Percentiles rank a stretch among this genome's conserved stretches.
phyloP scores from a whole-genome alignment of 2,797 vertebrate genomes.

The Pyrocephalus nanus region DNA sequence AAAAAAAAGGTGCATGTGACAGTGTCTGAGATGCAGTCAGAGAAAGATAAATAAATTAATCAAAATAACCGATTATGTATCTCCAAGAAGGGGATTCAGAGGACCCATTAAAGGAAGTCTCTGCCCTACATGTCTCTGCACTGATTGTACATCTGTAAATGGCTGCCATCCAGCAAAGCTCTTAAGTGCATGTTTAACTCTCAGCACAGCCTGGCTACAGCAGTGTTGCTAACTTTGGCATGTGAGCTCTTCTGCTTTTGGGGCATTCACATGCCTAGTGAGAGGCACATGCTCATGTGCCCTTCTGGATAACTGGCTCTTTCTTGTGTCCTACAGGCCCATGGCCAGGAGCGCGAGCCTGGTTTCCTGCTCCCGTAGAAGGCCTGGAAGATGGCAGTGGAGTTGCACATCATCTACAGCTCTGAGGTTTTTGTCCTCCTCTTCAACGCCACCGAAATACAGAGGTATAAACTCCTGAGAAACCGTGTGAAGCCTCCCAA shows the following conservation, averaged over 20 bases:
- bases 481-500: neutral
- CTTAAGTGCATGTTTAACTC: conserved; percentile 53
- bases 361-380: neutral
- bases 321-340: neutral
- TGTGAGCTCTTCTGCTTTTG: neutral
- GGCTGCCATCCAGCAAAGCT: conserved; percentile 44
- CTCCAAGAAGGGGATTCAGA: neutral
- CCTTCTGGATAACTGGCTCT: neutral
- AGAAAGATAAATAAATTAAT: neutral
- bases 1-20: neutral
- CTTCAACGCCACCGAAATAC: neutral
- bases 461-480: neutral
- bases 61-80: neutral
- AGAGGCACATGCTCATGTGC: neutral
- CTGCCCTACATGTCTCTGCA: conserved; percentile 18
- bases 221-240: conserved; percentile 41
- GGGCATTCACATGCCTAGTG: neutral
- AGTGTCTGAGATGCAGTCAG: neutral
- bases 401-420: neutral
- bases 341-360: neutral
- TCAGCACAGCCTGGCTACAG: conserved; percentile 23
- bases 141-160: conserved; percentile 29
- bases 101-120: conserved; percentile 34
- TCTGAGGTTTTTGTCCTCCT: neutral
- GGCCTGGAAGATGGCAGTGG: neutral